Conservation (phyloP, 2,113 vertebrate genomes). For the Beaufortia kweichowensis region DNA sequence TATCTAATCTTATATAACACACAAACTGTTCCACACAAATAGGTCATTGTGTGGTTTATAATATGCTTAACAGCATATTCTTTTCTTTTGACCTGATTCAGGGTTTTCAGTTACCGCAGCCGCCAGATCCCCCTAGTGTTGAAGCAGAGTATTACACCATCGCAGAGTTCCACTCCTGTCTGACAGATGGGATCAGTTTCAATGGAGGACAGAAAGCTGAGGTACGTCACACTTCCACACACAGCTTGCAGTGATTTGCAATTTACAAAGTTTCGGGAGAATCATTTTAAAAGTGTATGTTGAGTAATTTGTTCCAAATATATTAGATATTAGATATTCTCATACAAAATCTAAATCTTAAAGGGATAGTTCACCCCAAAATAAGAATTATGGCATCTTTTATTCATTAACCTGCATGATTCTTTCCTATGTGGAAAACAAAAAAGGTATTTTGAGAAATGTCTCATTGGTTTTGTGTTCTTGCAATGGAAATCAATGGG, state of each 20-base stretch:
- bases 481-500: too few relatives aligned
- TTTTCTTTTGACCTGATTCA: conserved; percentile 51
- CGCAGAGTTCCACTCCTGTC: conserved; percentile 95
- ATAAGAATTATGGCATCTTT: too few relatives aligned
- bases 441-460: too few relatives aligned
- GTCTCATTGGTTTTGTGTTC: too few relatives aligned
- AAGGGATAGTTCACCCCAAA: too few relatives aligned
- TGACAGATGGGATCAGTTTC: conserved; percentile 97
- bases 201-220: conserved; percentile 96
- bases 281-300: not conserved
- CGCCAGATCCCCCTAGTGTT: conserved; percentile 93
- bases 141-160: conserved; percentile 99
- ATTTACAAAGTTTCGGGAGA: not conserved
- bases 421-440: too few relatives aligned
- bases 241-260: not conserved
- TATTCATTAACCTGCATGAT: too few relatives aligned
- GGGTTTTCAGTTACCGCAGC: conserved; percentile 96
- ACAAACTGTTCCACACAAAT: conserved; percentile 14
- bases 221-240: conserved; percentile 72
- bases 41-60: conserved; percentile 16
- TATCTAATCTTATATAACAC: not conserved
- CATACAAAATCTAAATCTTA: too few relatives aligned
- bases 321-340: too few relatives aligned
- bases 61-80: conserved; percentile 10
- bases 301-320: not conserved